Percentiles rank a stretch among this genome's conserved stretches.
phyloP scores from a whole-genome alignment of 2,888 invertebrate genomes.

The Taenaris catops region DNA sequence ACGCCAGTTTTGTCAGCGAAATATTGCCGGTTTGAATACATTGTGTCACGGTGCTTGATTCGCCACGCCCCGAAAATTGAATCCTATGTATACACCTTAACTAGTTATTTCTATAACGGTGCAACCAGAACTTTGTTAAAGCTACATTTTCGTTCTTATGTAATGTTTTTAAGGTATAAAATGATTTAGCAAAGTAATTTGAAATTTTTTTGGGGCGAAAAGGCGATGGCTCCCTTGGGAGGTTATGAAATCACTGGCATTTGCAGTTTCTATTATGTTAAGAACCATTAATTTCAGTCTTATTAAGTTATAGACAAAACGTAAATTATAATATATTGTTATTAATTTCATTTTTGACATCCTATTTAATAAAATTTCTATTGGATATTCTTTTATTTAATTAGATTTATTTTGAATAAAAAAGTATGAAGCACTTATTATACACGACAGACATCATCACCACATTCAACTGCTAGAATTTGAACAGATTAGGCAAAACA shows the following conservation, averaged over 20 bases:
- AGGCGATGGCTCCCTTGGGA: constrained; percentile 77
- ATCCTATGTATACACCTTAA: constrained; percentile 68
- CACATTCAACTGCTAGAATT: too few relatives aligned
- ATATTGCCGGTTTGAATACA: constrained; percentile 77
- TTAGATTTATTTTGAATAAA: too few relatives aligned
- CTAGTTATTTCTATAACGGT: constrained; percentile 46
- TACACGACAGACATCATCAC: too few relatives aligned
- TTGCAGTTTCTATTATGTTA: constrained; percentile 81
- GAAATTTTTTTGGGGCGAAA: constrained; percentile 67
- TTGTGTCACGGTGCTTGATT: constrained; percentile 76
- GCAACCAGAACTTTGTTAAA: constrained; percentile 28
- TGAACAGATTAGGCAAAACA: too few relatives aligned
- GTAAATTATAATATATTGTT: constrained; percentile 24
- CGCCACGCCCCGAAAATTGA: constrained; percentile 79
- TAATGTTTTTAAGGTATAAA: constrained; percentile 30
- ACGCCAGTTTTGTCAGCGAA: constrained; percentile 63
- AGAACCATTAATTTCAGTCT: constrained; percentile 77
- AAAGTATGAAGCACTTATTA: too few relatives aligned
- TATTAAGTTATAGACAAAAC: constrained; percentile 75
- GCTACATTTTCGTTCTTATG: constrained; percentile 14
- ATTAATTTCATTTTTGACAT: too few relatives aligned
- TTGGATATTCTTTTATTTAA: too few relatives aligned
- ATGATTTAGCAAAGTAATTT: constrained; percentile 25
- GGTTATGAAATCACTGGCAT: constrained; percentile 84
- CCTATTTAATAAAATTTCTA: too few relatives aligned